A percentile compares a stretch with the other conserved stretches of the same genome.
phyloP scores from a whole-genome alignment of 2,113 vertebrate genomes.

The Hipposideros armiger region DNA sequence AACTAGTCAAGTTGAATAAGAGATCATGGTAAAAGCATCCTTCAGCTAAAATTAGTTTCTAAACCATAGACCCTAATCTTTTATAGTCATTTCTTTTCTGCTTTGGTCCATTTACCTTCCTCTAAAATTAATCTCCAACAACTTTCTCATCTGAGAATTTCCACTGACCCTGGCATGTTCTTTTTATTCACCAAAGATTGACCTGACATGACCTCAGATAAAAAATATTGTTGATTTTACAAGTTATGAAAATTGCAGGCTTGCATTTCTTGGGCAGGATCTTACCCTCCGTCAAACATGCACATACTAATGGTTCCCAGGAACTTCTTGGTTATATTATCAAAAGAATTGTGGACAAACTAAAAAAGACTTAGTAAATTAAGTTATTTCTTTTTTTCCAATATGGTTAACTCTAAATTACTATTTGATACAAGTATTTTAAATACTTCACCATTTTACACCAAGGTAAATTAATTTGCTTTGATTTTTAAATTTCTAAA shows the following conservation, averaged over 20 bases:
- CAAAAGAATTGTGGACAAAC: not conserved
- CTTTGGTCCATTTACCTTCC: not conserved
- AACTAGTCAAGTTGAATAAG: not conserved
- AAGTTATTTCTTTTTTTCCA: not conserved
- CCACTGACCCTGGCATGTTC: not conserved
- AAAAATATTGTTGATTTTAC: not conserved
- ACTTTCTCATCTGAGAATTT: not conserved
- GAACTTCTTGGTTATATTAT: not conserved
- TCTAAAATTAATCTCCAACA: not conserved
- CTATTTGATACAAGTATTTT: not conserved
- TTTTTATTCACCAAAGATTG: not conserved
- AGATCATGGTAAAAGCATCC: not conserved
- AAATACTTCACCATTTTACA: not conserved
- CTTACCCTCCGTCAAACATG: too few species aligned
- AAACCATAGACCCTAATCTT: not conserved
- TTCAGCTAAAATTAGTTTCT: not conserved
- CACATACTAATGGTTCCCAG: not conserved
- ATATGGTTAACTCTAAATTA: not conserved
- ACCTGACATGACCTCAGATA: not conserved
- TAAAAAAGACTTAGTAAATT: not conserved
- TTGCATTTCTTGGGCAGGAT: not conserved
- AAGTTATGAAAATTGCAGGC: not conserved
- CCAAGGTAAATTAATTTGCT: constrained; percentile 1
- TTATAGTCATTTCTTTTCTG: not conserved
- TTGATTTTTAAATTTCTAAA: not conserved